These are phyloP conservation scores for Pachycephala philippinensis DNA, from an alignment of 2,113 vertebrate species.

Conservation along the genomic window DNA sequence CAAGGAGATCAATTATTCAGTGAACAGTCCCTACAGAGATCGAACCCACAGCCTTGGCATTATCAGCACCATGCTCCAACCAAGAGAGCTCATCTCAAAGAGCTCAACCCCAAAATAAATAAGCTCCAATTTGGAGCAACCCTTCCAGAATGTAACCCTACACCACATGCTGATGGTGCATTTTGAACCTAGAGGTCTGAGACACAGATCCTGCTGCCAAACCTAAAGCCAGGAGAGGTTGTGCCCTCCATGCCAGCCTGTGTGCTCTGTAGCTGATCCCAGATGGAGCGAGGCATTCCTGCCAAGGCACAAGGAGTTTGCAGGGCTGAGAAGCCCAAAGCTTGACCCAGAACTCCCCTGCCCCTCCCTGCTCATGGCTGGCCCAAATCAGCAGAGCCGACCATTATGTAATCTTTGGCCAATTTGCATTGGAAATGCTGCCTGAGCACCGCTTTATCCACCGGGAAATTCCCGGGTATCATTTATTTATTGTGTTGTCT, in stretches of 20 bases:
- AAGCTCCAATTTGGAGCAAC: background rate
- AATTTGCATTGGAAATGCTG: background rate
- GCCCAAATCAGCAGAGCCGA: background rate
- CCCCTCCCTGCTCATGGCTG: rapidly evolving
- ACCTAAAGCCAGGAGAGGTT: background rate
- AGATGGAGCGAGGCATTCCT: rapidly evolving
- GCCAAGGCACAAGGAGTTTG: background rate
- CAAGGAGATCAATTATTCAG: background rate
- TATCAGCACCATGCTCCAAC: background rate
- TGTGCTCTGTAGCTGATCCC: background rate
- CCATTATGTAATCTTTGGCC: background rate
- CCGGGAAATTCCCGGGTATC: background rate
- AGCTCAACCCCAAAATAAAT: background rate
- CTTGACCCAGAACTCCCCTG: background rate
- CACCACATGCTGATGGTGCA: rapidly evolving
- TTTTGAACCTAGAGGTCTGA: background rate
- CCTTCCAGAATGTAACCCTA: background rate
- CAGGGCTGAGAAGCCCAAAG: background rate
- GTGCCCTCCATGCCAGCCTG: background rate
- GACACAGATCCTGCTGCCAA: background rate
- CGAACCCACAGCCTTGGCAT: background rate
- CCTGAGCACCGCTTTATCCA: background rate
- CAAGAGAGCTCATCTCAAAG: background rate
- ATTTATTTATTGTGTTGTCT: background rate
- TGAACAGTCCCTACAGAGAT: background rate